A percentile compares a stretch with the other conserved stretches of the same genome.
These are phyloP conservation scores for Aurelia aurita DNA, from an alignment of 30 jellyfish, hydroid and myxozoan species.

Conservation along the genomic window DNA sequence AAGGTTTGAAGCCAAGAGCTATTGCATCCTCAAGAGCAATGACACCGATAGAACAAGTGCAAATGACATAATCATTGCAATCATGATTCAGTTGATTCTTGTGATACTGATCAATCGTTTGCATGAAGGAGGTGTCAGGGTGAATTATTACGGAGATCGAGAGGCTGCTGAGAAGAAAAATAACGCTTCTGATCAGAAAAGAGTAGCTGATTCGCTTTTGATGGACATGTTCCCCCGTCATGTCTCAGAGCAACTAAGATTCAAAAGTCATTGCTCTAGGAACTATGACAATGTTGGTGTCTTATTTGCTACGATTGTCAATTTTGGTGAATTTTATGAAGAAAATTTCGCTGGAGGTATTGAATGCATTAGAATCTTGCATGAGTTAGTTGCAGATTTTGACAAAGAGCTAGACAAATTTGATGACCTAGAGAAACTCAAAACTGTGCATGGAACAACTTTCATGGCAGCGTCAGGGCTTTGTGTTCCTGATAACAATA, in stretches of 20 bases:
- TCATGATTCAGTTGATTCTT: constrained; percentile 78
- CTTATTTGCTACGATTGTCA: constrained; percentile 96
- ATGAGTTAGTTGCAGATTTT: constrained; percentile 97
- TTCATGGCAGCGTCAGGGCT: constrained; percentile 99
- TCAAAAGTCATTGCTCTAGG: constrained; percentile 92
- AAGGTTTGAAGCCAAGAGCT: constrained; percentile 27
- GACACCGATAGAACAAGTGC: constrained; percentile 37
- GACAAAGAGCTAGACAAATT: constrained; percentile 93
- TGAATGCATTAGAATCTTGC: constrained; percentile 96
- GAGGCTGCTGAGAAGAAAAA: constrained; percentile 99
- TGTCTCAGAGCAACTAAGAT: constrained; percentile 94
- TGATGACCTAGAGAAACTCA: constrained; percentile 96
- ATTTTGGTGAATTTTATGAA: constrained; percentile 95
- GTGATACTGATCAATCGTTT: constrained; percentile 84
- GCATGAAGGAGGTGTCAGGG: constrained; percentile 99
- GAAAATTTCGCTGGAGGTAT: constrained; percentile 97
- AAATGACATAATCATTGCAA: constrained; percentile 83
- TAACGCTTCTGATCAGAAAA: constrained; percentile 93
- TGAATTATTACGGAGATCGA: constrained; percentile 96
- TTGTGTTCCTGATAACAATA: constrained; percentile 49
- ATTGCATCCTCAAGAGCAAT: constrained; percentile 46
- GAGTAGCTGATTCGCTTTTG: constrained; percentile 96
- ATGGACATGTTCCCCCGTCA: constrained; percentile 99
- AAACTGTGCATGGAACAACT: constrained; percentile 99
- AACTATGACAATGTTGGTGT: constrained; percentile 97